Evolutionary conservation across 2,113 vertebrate species (phyloP).

Genomic region (Rhegmatorhina hoffmannsi): DNA sequence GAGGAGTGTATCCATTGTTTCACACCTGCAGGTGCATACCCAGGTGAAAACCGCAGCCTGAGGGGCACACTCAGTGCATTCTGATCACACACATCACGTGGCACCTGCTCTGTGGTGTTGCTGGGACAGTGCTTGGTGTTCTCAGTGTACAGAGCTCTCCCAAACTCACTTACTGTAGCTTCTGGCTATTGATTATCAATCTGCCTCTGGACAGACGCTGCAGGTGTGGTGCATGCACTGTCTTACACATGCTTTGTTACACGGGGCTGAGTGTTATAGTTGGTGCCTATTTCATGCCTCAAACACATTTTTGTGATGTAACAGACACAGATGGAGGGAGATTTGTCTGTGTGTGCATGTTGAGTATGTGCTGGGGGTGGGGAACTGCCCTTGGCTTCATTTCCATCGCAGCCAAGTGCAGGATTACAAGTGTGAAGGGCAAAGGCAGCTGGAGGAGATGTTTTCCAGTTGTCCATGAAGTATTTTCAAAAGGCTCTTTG

Average conservation of each 20-base stretch:
- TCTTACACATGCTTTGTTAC: fast-evolving
- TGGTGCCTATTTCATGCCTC: background rate
- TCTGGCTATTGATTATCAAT: background rate
- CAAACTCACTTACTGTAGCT: background rate
- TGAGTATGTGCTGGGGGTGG: background rate
- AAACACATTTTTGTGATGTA: background rate
- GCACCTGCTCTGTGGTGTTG: fast-evolving
- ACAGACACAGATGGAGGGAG: fast-evolving
- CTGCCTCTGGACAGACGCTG: background rate
- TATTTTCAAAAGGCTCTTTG: background rate
- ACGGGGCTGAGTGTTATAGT: fast-evolving
- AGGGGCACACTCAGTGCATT: background rate
- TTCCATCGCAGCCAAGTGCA: background rate
- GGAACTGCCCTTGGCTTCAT: background rate
- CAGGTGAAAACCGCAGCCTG: background rate
- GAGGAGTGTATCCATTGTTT: background rate
- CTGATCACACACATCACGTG: fast-evolving
- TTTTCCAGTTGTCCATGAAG: background rate
- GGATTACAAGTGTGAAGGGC: background rate
- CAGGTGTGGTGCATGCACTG: fast-evolving
- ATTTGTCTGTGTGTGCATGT: fast-evolving
- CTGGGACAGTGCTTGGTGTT: background rate
- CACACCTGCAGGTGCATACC: background rate
- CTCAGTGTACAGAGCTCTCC: background rate
- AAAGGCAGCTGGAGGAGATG: background rate